Conservation (phyloP, 2,113 vertebrate genomes). For the Ranitomeya imitator region DNA sequence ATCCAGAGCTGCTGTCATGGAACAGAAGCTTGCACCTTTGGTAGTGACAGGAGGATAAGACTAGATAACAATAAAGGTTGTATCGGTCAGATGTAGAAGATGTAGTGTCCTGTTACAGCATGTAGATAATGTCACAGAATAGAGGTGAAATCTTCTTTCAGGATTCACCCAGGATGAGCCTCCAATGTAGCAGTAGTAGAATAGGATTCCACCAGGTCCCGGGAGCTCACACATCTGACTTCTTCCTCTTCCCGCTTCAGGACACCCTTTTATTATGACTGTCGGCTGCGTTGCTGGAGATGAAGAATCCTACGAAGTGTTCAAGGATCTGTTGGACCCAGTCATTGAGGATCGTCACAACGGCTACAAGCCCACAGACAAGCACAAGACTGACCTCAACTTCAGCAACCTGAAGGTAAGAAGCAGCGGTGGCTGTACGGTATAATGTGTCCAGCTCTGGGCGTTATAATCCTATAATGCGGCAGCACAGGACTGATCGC, state of each 20-base stretch:
- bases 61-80: too few relatives aligned
- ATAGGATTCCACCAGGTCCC: too few relatives aligned
- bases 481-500: not conserved
- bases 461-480: not conserved
- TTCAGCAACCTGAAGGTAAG: slow-evolving; percentile 90
- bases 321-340: slow-evolving; percentile 89
- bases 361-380: slow-evolving; percentile 91
- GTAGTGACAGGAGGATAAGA: too few relatives aligned
- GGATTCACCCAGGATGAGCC: too few relatives aligned
- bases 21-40: too few relatives aligned
- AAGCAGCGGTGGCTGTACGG: not conserved
- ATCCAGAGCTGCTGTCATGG: too few relatives aligned
- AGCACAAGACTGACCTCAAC: slow-evolving; percentile 92
- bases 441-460: not conserved
- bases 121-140: too few relatives aligned
- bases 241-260: slow-evolving; percentile 65
- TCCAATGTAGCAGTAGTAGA: too few relatives aligned
- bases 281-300: slow-evolving; percentile 91
- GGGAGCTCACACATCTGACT: not conserved
- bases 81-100: too few relatives aligned
- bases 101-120: too few relatives aligned
- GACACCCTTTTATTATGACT: slow-evolving; percentile 95
- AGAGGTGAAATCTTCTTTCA: too few relatives aligned
- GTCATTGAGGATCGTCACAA: slow-evolving; percentile 89
- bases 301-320: slow-evolving; percentile 84